These are phyloP conservation scores for Plutella xylostella DNA, from an alignment of 2,888 invertebrate species.

Conservation along the genomic window DNA sequence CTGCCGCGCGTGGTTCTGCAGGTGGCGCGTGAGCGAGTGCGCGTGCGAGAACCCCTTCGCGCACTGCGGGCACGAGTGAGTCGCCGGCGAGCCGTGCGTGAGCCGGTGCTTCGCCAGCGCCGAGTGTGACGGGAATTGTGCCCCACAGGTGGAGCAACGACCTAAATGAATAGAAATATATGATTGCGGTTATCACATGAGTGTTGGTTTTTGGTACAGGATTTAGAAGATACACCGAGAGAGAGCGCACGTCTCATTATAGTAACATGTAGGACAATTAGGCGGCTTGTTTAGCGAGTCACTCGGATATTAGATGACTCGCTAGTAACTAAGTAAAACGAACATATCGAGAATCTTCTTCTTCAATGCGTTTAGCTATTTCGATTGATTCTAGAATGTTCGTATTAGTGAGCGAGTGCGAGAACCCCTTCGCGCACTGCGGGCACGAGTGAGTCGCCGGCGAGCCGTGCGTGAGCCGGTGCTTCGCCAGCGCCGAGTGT, in stretches of 20 bases:
- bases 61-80: conserved; percentile 14
- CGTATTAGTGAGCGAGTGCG: conserved; percentile 42
- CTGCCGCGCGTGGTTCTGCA: conserved; percentile 61
- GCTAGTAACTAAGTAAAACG: no score
- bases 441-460: conserved; percentile 15
- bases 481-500: conserved; percentile 54
- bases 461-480: conserved; percentile 31
- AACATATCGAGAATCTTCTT: no score
- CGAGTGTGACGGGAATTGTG: conserved; percentile 47
- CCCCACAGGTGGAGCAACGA: conserved; percentile 43
- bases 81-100: conserved; percentile 24
- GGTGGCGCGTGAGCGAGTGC: conserved; percentile 46
- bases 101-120: conserved; percentile 49
- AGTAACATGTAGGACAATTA: no score
- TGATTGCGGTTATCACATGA: no score
- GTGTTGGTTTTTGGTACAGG: no score
- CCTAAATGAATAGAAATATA: no score
- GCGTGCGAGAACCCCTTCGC: conserved; percentile 18
- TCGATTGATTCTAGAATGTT: no score
- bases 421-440: conserved; percentile 16
- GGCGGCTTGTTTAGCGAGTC: no score
- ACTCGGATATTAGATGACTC: no score
- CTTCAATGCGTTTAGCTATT: no score
- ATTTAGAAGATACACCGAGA: no score
- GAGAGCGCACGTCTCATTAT: no score